phyloP scores from a whole-genome alignment of 2,113 vertebrate genomes.

The Aegotheles bennettii region DNA sequence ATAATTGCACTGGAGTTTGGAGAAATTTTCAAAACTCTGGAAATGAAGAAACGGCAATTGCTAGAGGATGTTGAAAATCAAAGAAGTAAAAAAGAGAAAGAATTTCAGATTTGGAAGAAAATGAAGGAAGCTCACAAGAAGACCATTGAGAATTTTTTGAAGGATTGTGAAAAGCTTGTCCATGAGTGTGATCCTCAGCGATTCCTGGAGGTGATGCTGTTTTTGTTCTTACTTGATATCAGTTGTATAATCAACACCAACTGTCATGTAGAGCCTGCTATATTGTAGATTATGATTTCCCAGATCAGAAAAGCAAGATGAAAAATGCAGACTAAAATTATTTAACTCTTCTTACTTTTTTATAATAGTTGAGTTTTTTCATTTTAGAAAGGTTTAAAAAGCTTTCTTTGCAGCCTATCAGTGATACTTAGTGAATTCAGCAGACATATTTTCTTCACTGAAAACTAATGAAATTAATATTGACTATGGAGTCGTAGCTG shows the following conservation, averaged over 20 bases:
- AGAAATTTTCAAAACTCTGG: conserved; percentile 57
- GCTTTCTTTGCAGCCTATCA: background rate
- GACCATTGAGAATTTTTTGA: conserved; percentile 61
- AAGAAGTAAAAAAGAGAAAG: conserved; percentile 47
- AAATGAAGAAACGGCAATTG: conserved; percentile 54
- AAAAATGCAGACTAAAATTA: background rate
- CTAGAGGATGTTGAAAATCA: conserved; percentile 56
- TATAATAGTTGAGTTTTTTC: background rate
- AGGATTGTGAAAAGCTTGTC: conserved; percentile 68
- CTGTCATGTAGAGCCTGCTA: background rate
- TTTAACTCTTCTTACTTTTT: background rate
- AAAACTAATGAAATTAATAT: background rate
- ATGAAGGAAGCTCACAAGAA: conserved; percentile 62
- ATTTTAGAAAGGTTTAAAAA: background rate
- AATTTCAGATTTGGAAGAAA: conserved; percentile 61
- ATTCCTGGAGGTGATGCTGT: conserved; percentile 67
- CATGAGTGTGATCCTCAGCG: conserved; percentile 66
- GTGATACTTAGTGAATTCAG: background rate
- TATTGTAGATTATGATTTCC: background rate
- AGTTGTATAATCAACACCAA: background rate
- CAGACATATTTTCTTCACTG: background rate
- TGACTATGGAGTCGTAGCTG: background rate
- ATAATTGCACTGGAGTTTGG: conserved; percentile 46
- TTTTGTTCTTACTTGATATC: background rate
- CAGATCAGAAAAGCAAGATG: background rate